Conservation (phyloP, 1,140 invertebrate genomes). For the Drosophila nasuta region DNA sequence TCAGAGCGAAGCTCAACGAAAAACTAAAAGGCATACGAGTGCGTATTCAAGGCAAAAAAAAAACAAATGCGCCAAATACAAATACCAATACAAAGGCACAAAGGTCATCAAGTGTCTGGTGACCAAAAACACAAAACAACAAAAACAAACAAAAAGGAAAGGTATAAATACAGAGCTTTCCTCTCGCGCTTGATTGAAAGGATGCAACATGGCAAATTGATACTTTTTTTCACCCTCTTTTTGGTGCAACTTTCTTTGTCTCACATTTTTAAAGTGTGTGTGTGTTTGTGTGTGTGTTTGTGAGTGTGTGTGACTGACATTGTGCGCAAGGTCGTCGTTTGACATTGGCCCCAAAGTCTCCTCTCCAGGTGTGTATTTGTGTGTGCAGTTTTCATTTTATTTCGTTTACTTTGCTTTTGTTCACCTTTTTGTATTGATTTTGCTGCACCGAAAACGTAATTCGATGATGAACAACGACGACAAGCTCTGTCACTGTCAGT, state of each 20-base stretch:
- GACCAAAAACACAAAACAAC: conserved; percentile 2
- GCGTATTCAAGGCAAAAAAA: conserved; percentile 2
- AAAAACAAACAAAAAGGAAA: neutral
- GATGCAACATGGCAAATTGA: conserved; percentile 42
- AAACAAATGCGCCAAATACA: neutral
- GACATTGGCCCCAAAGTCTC: conserved; percentile 56
- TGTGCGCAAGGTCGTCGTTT: conserved; percentile 67
- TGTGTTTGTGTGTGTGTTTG: conserved; percentile 11
- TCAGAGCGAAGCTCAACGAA: neutral
- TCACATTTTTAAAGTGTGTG: neutral
- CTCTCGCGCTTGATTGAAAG: conserved; percentile 34
- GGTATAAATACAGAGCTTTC: neutral
- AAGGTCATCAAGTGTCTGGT: conserved; percentile 73
- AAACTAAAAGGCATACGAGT: neutral
- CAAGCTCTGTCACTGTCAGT: conserved; percentile 16
- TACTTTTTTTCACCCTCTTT: conserved; percentile 27
- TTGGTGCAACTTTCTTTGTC: conserved; percentile 18
- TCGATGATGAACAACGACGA: conserved; percentile 22
- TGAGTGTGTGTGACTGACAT: conserved; percentile 43
- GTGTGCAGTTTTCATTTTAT: conserved; percentile 46
- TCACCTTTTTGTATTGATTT: conserved; percentile 33
- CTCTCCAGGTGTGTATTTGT: conserved; percentile 21
- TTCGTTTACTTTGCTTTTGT: conserved; percentile 11
- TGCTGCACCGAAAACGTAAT: conserved; percentile 29
- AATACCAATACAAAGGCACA: conserved; percentile 15